phyloP scores from a whole-genome alignment of 37 sponge, comb jelly and placozoan genomes.

The Axinella damicornis region DNA sequence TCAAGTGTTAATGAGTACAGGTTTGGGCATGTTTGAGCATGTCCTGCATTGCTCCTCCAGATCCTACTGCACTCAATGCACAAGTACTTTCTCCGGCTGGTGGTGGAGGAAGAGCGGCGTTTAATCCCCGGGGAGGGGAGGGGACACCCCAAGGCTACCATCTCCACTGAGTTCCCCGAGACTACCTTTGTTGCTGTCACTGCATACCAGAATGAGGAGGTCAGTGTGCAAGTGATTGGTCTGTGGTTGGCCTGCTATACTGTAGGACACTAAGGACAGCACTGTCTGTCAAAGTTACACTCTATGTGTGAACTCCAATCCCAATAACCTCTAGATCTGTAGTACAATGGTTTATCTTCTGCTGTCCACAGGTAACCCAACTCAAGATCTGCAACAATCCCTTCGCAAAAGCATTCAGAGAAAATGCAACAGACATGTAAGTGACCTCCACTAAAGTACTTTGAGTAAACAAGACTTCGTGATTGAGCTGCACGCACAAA shows the following conservation, averaged over 20 bases:
- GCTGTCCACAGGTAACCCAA: conserved; percentile 71
- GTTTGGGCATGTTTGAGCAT: too few species aligned
- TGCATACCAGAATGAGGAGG: conserved; percentile 90
- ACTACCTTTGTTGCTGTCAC: conserved; percentile 89
- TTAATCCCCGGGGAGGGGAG: conserved; percentile 23
- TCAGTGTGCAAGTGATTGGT: background rate
- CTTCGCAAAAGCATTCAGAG: conserved; percentile 91
- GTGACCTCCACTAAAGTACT: background rate
- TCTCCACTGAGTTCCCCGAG: conserved; percentile 70
- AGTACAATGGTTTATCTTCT: background rate
- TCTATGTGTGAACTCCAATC: too few species aligned
- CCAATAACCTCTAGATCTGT: too few species aligned
- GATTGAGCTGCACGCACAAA: too few species aligned
- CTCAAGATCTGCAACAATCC: conserved; percentile 90
- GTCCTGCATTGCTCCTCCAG: conserved; percentile 17
- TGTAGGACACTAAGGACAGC: too few species aligned
- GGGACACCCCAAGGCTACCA: conserved; percentile 25
- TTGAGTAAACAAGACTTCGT: too few species aligned
- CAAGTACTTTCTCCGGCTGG: conserved; percentile 74
- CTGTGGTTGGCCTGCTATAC: too few species aligned
- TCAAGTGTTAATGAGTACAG: too few species aligned
- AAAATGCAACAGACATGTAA: conserved; percentile 73
- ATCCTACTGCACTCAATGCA: conserved; percentile 85
- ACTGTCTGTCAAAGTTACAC: too few species aligned
- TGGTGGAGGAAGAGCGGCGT: conserved; percentile 70